A percentile compares a stretch with the other conserved stretches of the same genome.
Evolutionary conservation across 1,140 invertebrate genomes (phyloP).

Genomic region (Drosophila serrata): DNA sequence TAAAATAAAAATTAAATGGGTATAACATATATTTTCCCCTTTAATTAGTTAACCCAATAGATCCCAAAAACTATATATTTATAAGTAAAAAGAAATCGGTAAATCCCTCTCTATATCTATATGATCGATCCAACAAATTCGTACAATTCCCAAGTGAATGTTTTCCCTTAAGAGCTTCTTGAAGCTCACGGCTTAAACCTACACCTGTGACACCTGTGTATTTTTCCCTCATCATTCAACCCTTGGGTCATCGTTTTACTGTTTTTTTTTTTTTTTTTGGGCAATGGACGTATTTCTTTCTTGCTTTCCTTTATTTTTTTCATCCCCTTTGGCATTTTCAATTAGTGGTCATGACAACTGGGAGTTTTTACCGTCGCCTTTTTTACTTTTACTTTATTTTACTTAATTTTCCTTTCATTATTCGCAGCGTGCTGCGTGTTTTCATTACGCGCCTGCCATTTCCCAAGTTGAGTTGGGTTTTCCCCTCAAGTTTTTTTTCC

Average conservation of each 20-base stretch:
- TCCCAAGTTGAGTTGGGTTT: constrained; percentile 29
- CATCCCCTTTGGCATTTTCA: constrained; percentile 57
- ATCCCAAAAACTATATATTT: no score
- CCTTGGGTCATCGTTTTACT: constrained; percentile 8
- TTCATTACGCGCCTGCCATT: constrained; percentile 15
- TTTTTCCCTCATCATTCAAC: constrained; percentile 17
- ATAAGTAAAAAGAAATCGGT: no score
- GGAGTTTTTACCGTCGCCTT: constrained; percentile 39
- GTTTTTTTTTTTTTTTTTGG: no score
- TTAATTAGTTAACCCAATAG: no score
- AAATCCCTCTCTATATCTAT: background rate
- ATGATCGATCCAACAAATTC: background rate
- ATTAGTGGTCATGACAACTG: constrained; percentile 79
- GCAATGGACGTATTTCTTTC: constrained; percentile 1
- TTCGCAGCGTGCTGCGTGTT: constrained; percentile 10
- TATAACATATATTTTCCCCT: no score
- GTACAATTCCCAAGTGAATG: background rate
- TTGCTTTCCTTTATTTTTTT: no score
- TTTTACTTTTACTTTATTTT: constrained; percentile 39
- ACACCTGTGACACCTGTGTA: constrained; percentile 9
- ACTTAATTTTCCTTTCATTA: constrained; percentile 22
- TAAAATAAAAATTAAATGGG: no score
- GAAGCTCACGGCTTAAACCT: background rate
- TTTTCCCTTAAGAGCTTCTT: background rate
- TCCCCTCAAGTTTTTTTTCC: constrained; percentile 13